Conservation (phyloP, 2,113 vertebrate genomes). For the Neodontobutis hainanensis region DNA sequence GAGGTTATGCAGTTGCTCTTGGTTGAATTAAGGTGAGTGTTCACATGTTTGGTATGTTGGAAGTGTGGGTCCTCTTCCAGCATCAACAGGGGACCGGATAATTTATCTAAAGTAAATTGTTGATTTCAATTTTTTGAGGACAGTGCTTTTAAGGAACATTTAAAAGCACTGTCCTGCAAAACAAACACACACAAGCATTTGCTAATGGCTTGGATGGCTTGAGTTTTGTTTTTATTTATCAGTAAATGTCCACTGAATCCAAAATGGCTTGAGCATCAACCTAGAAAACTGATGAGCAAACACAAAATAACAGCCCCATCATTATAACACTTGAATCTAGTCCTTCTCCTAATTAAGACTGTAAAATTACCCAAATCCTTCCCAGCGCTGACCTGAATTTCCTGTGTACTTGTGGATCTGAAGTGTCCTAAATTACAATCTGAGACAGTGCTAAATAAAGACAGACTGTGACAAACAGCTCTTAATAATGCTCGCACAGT, state of each 20-base stretch:
- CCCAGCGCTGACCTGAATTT: slow-evolving; percentile 20
- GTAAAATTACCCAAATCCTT: neutral
- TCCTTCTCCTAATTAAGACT: neutral
- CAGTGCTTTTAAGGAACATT: too few species aligned
- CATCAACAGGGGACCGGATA: neutral
- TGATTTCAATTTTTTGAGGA: too few species aligned
- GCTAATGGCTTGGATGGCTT: neutral
- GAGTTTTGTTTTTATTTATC: neutral
- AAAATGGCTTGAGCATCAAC: neutral
- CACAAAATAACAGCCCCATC: neutral
- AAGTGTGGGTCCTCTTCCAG: neutral
- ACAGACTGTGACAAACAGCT: slow-evolving; percentile 25
- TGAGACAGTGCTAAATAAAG: slow-evolving; percentile 21
- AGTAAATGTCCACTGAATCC: slow-evolving; percentile 1
- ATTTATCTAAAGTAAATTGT: neutral
- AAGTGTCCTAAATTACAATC: slow-evolving; percentile 15
- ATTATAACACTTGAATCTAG: neutral
- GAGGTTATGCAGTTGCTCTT: neutral
- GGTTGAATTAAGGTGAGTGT: neutral
- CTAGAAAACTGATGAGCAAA: neutral
- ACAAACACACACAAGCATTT: neutral
- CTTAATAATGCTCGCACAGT: slow-evolving; percentile 7
- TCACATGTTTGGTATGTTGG: neutral
- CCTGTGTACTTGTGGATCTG: slow-evolving; percentile 1
- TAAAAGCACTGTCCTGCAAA: too few species aligned